Evolutionary conservation across 2,113 vertebrate genomes (phyloP).

Genomic region (Oreochromis tanganicae): DNA sequence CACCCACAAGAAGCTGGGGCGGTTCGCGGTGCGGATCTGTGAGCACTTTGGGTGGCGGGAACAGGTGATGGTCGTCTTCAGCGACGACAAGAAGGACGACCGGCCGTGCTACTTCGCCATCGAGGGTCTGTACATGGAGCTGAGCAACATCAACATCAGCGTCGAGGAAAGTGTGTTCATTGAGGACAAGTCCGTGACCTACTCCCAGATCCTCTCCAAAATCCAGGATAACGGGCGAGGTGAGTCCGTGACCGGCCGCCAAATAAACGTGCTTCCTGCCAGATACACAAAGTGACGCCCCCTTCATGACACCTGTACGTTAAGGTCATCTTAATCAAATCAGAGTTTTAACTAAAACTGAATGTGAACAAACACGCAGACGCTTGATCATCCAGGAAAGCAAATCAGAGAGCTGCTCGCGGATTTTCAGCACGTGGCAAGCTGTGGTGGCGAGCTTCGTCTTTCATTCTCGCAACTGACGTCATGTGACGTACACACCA

Average conservation of each 20-base stretch:
- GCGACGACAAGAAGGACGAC: conserved; percentile 75
- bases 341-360: background rate
- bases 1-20: conserved; percentile 86
- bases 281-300: background rate
- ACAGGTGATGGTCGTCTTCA: conserved; percentile 80
- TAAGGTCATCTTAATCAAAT: background rate
- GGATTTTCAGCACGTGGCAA: rapidly evolving
- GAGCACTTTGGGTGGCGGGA: conserved; percentile 80
- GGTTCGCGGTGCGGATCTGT: conserved; percentile 79
- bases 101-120: conserved; percentile 82
- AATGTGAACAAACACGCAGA: background rate
- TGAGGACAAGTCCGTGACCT: conserved; percentile 69
- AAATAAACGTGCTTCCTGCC: background rate
- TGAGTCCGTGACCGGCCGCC: conserved; percentile 48
- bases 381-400: background rate
- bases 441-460: background rate
- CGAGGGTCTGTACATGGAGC: conserved; percentile 81
- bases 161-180: conserved; percentile 72
- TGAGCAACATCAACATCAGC: conserved; percentile 74
- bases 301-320: background rate
- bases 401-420: background rate
- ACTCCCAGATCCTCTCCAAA: conserved; percentile 72
- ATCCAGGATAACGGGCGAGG: conserved; percentile 73
- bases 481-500: background rate
- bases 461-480: rapidly evolving